Evolutionary conservation across 1,140 invertebrate species (phyloP).

Genomic region (Vanessa tameamea): DNA sequence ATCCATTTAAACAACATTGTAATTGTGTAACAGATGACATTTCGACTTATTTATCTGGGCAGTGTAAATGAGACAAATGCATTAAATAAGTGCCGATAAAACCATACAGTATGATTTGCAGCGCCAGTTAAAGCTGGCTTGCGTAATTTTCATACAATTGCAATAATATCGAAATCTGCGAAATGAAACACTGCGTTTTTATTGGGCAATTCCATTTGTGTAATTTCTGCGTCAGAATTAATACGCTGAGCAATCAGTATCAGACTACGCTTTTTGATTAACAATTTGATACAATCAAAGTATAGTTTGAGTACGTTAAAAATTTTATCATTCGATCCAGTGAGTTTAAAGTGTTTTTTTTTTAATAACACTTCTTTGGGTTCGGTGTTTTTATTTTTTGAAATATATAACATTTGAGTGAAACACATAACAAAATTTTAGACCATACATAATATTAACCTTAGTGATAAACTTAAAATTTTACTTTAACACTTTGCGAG

Average conservation of each 20-base stretch:
- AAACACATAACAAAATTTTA: too few species aligned
- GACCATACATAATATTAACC: too few species aligned
- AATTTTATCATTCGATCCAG: background rate
- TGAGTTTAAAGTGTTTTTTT: background rate
- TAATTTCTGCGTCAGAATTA: constrained; percentile 29
- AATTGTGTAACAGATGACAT: constrained; percentile 1
- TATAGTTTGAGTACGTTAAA: background rate
- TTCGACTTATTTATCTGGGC: background rate
- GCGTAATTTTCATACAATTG: constrained; percentile 25
- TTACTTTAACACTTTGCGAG: too few species aligned
- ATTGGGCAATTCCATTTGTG: constrained; percentile 23
- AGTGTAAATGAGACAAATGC: background rate
- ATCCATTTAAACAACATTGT: background rate
- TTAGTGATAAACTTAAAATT: too few species aligned
- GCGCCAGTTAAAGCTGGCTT: constrained; percentile 16
- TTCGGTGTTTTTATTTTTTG: too few species aligned
- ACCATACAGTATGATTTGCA: constrained; percentile 22
- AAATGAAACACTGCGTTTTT: constrained; percentile 24
- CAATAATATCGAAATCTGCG: constrained; percentile 17
- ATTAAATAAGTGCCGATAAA: constrained; percentile 22
- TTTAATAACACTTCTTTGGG: background rate
- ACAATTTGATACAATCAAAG: background rate
- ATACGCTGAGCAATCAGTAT: constrained; percentile 29
- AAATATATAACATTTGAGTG: too few species aligned
- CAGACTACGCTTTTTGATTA: constrained; percentile 22